phyloP scores from a whole-genome alignment of 2,888 invertebrate species.

The Megalurothrips usitatus region DNA sequence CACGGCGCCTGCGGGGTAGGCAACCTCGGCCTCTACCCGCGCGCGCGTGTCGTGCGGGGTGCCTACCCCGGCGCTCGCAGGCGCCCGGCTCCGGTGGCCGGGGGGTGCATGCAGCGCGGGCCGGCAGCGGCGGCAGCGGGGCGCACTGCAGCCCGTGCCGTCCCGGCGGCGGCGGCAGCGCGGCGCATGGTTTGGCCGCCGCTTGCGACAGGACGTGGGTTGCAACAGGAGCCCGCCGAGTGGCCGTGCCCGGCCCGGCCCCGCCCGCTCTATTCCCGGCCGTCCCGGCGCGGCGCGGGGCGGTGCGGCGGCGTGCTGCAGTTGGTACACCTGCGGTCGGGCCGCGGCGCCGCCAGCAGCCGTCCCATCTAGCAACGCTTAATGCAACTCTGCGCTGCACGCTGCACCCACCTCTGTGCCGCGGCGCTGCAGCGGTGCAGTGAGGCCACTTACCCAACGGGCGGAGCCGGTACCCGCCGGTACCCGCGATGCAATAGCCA shows the following conservation, averaged over 20 bases:
- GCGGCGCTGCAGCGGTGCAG: no score
- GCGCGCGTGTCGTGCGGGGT: neutral
- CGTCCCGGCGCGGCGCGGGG: neutral
- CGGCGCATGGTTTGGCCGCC: neutral
- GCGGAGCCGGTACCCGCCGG: no score
- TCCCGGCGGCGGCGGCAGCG: neutral
- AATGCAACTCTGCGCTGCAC: neutral
- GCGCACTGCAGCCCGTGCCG: neutral
- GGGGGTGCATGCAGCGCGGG: neutral
- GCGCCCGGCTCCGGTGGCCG: neutral
- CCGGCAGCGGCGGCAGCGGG: no score
- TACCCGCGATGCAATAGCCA: no score
- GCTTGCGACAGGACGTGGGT: neutral
- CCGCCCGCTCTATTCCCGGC: neutral
- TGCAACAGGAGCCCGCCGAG: neutral
- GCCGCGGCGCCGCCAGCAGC: neutral
- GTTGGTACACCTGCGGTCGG: slow-evolving; percentile 13
- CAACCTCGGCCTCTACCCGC: no score
- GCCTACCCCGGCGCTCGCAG: neutral
- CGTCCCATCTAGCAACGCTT: neutral
- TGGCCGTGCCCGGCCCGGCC: no score
- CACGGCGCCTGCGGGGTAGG: no score
- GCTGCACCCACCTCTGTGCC: no score
- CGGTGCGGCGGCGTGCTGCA: neutral
- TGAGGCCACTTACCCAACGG: no score